Base-by-base conservation (phyloP, 2,888 invertebrate species). In the Drosophila nr. fundita region DNA sequence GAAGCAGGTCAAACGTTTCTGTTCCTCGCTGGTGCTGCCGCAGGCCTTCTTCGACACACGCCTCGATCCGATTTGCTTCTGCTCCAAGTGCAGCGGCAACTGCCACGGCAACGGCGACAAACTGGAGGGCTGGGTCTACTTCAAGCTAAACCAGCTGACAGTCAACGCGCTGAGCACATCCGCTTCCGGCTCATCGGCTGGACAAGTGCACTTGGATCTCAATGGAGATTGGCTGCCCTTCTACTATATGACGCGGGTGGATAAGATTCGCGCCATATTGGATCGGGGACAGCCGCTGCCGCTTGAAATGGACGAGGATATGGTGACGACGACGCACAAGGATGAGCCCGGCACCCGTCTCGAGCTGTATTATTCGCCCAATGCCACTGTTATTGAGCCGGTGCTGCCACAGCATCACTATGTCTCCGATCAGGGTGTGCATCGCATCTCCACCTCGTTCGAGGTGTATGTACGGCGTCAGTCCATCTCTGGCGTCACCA, bases 201-300 rank as follows among this genome's bases (percentile, higher is more conserved):
- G 60, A 5, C 75, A 80, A 49, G 77, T 83, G 11, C 76, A 86
- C 29, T 66, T 89, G 13, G 87, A 87, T 82, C 68, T 88, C 1
- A 83, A 82, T 32, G 90, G 90, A 4, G 93, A 93, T 62, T 93
- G 93, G 93, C 72, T 92, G 65, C 92, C 92, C 0, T 89, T 93
- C 4, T 93, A 92, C 73, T 93, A 93, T 69, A 91, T 92, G 80
- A 93, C 93, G 7, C 83, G 93, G 2, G 93, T 93, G 29, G 93
- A 93, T 72, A 93, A 93, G 76, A 93, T 93, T 57, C 91, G 93
- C 4, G 92, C 93, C 2, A 93, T 93, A 42, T 82, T 93, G 34
- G 93, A 93, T 82, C 91, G 93, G 21, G 93, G 93, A 0, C 93
- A 93, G 68, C 93, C 93, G 3, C 63, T 93, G 27, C 93, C 93